These are phyloP conservation scores for Pachymerium ferrugineum DNA, from an alignment of 2,888 invertebrate species.

Conservation along the genomic window DNA sequence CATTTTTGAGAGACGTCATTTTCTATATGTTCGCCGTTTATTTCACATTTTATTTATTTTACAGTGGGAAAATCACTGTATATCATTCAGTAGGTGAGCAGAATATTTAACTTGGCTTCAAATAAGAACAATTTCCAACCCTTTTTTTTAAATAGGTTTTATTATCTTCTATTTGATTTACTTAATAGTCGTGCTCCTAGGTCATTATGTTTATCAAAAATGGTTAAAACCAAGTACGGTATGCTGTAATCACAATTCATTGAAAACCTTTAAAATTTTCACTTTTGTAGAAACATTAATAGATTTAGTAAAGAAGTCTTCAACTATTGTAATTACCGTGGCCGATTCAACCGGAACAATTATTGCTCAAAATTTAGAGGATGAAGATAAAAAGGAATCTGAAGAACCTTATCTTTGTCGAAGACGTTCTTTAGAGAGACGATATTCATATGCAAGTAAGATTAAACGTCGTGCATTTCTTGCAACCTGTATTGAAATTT, in stretches of 20 bases:
- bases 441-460: background rate
- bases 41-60: constrained; percentile 52
- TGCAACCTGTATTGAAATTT: background rate
- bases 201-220: constrained; percentile 38
- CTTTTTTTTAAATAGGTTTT: constrained; percentile 44
- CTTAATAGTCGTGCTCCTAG: constrained; percentile 51
- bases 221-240: background rate
- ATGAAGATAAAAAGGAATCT: background rate
- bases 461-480: background rate
- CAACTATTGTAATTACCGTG: background rate
- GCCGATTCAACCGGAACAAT: background rate
- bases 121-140: background rate
- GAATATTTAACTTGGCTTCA: background rate
- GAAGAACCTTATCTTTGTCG: background rate
- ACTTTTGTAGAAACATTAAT: background rate
- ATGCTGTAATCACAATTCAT: background rate
- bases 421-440: background rate
- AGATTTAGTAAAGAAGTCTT: background rate
- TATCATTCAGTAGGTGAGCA: constrained; percentile 46
- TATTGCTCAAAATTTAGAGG: background rate
- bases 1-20: constrained; percentile 53
- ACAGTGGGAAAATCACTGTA: constrained; percentile 49
- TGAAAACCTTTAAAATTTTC: background rate
- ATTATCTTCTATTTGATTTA: constrained; percentile 51
- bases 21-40: constrained; percentile 53